Conservation (phyloP, 2,888 invertebrate species). For the Epistrophella euchroma region DNA sequence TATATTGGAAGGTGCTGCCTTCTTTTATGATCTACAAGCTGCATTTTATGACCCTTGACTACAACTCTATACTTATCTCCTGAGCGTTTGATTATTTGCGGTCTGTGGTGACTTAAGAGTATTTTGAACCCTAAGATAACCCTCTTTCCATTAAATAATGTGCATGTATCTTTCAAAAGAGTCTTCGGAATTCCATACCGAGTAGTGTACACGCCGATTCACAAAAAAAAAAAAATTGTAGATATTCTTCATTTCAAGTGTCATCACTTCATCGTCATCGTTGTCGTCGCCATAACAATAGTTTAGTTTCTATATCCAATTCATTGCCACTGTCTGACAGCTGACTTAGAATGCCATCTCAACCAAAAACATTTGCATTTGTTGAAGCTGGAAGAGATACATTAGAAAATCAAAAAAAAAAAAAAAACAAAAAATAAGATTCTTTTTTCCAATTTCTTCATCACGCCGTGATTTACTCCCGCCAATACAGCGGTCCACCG, state of each 20-base stretch:
- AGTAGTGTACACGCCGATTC: conserved; percentile 47
- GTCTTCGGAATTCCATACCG: conserved; percentile 32
- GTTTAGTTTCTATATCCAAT: conserved; percentile 30
- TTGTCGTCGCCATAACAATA: conserved; percentile 65
- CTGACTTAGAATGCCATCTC: conserved; percentile 62
- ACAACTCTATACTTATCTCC: conserved; percentile 53
- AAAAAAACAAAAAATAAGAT: conserved; percentile 30
- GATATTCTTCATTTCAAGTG: conserved; percentile 58
- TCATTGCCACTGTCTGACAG: conserved; percentile 74
- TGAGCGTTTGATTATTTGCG: conserved; percentile 53
- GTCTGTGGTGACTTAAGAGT: conserved; percentile 33
- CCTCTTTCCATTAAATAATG: conserved; percentile 31
- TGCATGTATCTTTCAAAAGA: conserved; percentile 21
- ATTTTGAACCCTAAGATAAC: conserved; percentile 61
- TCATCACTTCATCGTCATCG: conserved; percentile 73
- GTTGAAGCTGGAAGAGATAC: conserved; percentile 15
- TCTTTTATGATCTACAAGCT: conserved; percentile 55
- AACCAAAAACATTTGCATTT: conserved; percentile 41
- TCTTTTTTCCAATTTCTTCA: conserved; percentile 48
- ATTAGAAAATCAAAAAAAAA: conserved; percentile 41
- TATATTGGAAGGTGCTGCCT: conserved; percentile 44
- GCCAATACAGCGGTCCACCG: neutral
- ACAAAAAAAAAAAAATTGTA: conserved; percentile 14
- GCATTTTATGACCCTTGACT: conserved; percentile 48
- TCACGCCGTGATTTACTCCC: conserved; percentile 69